Conservation (phyloP, 2,888 invertebrate species). For the Orthosia incerta region DNA sequence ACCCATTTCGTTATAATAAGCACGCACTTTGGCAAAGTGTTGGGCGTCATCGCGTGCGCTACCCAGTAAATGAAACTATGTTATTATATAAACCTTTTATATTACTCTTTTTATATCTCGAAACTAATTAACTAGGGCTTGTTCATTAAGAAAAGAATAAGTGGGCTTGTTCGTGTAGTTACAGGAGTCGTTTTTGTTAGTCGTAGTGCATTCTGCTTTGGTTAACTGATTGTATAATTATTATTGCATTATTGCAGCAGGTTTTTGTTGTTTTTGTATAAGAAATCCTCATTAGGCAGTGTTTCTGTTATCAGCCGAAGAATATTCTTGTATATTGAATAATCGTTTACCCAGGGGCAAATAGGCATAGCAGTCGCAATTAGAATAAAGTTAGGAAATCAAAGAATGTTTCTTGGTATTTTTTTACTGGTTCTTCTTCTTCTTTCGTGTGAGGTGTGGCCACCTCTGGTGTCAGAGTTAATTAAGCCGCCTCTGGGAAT, state of each 20-base stretch:
- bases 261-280: slow-evolving; percentile 1
- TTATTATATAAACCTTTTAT: slow-evolving; percentile 70
- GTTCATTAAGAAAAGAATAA: slow-evolving; percentile 60
- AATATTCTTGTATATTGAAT: neutral
- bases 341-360: neutral
- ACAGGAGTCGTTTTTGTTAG: slow-evolving; percentile 12
- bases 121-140: slow-evolving; percentile 64
- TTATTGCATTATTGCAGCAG: neutral
- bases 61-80: slow-evolving; percentile 72
- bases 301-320: neutral
- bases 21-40: slow-evolving; percentile 79
- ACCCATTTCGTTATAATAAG: slow-evolving; percentile 77
- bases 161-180: slow-evolving; percentile 21
- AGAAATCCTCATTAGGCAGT: neutral
- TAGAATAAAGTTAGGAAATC: neutral
- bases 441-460: too few relatives aligned
- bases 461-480: too few relatives aligned
- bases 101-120: slow-evolving; percentile 59
- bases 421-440: too few relatives aligned
- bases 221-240: slow-evolving; percentile 30
- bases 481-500: too few relatives aligned
- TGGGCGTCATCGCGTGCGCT: slow-evolving; percentile 72
- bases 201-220: slow-evolving; percentile 15
- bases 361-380: neutral
- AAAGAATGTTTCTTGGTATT: neutral